These are phyloP conservation scores for Lophura nycthemera DNA, from an alignment of 2,113 vertebrate genomes.

Conservation along the genomic window DNA sequence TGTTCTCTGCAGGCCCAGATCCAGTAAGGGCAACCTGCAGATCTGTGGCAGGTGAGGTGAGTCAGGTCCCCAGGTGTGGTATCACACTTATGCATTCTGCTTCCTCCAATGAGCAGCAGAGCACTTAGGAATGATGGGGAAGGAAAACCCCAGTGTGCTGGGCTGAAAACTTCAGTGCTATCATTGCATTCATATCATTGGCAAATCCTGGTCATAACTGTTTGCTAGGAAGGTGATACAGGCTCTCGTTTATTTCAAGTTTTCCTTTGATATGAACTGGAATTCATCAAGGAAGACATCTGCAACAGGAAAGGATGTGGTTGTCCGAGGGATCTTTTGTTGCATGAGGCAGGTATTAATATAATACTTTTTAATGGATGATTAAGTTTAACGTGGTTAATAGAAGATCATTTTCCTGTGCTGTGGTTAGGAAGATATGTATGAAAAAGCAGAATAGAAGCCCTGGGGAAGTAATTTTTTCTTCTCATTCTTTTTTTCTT, in stretches of 20 bases:
- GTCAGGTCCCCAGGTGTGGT: neutral
- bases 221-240: neutral
- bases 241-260: neutral
- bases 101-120: rapidly evolving
- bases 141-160: rapidly evolving
- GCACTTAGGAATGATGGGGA: rapidly evolving
- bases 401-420: neutral
- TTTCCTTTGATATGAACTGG: neutral
- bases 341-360: neutral
- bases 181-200: neutral
- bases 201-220: neutral
- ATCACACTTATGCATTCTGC: rapidly evolving
- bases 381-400: conserved; percentile 23
- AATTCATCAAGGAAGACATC: neutral
- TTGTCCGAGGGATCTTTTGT: neutral
- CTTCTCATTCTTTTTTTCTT: neutral
- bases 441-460: neutral
- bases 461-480: neutral
- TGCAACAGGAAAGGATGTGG: neutral
- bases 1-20: neutral
- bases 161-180: neutral
- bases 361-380: neutral
- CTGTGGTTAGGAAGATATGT: neutral
- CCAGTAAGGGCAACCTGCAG: neutral
- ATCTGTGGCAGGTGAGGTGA: neutral